Conservation (phyloP, 2,113 vertebrate species). For the Monopterus albus region DNA sequence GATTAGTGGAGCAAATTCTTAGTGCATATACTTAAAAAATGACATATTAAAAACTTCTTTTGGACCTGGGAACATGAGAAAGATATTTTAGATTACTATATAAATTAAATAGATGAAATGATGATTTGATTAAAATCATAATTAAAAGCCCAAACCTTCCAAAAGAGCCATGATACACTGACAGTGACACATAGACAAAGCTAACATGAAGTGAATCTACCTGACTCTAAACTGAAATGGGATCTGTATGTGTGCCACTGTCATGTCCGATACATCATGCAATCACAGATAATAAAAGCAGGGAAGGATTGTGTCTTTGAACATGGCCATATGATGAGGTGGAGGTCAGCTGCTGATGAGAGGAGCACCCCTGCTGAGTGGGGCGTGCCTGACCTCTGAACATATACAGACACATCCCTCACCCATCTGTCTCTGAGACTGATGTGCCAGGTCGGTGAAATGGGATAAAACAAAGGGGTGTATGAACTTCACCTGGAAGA, state of each 20-base stretch:
- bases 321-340: conserved; percentile 72
- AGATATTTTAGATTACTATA: not conserved
- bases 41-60: no score
- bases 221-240: not conserved
- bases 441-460: conserved; percentile 45
- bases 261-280: not conserved
- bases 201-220: not conserved
- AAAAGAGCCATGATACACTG: not conserved
- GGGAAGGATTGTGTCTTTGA: conserved; percentile 64
- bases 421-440: conserved; percentile 71
- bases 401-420: conserved; percentile 54
- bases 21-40: no score
- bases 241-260: not conserved
- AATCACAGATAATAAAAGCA: conserved; percentile 28
- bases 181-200: not conserved
- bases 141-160: not conserved
- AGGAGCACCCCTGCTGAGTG: conserved; percentile 71
- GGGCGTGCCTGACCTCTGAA: conserved; percentile 73
- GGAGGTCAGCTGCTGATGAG: conserved; percentile 76
- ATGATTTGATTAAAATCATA: not conserved
- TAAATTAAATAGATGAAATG: not conserved
- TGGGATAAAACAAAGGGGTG: conserved; percentile 38
- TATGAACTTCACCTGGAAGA: conserved; percentile 56
- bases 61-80: not conserved
- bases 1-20: no score